A percentile compares a stretch with the other conserved stretches of the same genome.
Evolutionary conservation across 2,113 vertebrate genomes (phyloP).

Genomic region (Peromyscus leucopus): DNA sequence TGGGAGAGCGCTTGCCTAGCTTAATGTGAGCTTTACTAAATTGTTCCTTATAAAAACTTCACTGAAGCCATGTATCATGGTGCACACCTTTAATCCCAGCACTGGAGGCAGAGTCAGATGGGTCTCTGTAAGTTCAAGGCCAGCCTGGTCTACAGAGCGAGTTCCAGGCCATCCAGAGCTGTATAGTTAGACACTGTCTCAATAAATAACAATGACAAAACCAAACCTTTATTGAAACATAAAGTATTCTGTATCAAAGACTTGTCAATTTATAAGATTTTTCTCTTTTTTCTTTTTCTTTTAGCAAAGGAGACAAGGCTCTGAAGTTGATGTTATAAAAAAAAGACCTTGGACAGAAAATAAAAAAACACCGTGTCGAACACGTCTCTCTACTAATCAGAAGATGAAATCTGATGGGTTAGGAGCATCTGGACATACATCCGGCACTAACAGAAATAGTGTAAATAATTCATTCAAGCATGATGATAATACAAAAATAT

Average conservation of each 20-base stretch:
- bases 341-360: constrained; percentile 85
- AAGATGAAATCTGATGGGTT: constrained; percentile 98
- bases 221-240: constrained; percentile 51
- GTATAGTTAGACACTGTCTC: neutral
- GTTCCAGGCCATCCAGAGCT: neutral
- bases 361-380: constrained; percentile 79
- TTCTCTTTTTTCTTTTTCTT: constrained; percentile 10
- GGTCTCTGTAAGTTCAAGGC: neutral
- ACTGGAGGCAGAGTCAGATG: neutral
- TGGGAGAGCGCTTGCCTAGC: neutral
- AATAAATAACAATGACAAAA: neutral
- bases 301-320: constrained; percentile 86
- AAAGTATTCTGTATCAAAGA: constrained; percentile 53
- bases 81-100: neutral
- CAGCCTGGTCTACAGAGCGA: neutral
- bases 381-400: constrained; percentile 80
- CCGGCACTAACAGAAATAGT: constrained; percentile 86
- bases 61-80: neutral
- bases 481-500: constrained; percentile 87
- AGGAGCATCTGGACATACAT: constrained; percentile 89
- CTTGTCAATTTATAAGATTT: constrained; percentile 55
- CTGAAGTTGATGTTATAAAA: constrained; percentile 86
- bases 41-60: constrained; percentile 57
- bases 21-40: neutral
- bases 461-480: constrained; percentile 90